Conservation (phyloP, 2,113 vertebrate species). For the Accipiter cooperii region DNA sequence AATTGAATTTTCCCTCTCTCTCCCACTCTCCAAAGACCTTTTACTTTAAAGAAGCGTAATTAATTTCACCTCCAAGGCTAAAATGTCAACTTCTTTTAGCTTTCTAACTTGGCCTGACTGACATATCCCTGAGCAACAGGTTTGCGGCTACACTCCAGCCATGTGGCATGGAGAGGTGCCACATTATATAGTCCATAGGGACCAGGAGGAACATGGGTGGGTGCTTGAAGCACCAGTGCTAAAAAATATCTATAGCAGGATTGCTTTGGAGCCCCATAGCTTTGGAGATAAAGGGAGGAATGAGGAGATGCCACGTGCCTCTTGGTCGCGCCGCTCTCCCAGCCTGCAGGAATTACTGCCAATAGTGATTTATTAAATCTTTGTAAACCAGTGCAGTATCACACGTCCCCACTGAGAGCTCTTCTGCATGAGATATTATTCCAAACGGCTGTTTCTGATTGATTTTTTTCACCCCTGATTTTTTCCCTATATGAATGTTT, state of each 20-base stretch:
- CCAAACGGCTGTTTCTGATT: not conserved
- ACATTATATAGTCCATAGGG: not conserved
- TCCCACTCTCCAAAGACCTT: not conserved
- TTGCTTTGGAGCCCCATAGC: not conserved
- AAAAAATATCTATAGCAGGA: not conserved
- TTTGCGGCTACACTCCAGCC: not conserved
- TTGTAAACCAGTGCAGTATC: fast-evolving
- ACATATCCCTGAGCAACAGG: not conserved
- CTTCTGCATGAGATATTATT: not conserved
- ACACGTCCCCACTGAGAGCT: not conserved
- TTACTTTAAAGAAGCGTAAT: not conserved
- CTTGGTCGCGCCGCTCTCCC: fast-evolving
- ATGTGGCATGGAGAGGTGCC: fast-evolving
- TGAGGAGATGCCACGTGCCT: not conserved
- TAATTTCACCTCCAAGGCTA: not conserved
- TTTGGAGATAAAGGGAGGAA: not conserved
- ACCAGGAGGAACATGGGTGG: not conserved
- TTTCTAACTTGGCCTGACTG: not conserved
- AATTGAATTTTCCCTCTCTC: not conserved
- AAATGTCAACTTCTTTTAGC: not conserved
- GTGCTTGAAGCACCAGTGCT: not conserved
- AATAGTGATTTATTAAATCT: not conserved
- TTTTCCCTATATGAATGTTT: not conserved
- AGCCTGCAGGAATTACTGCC: not conserved
- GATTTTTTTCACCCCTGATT: not conserved